Conservation (phyloP, 2,113 vertebrate species). For the Grammatotria lemairii region DNA sequence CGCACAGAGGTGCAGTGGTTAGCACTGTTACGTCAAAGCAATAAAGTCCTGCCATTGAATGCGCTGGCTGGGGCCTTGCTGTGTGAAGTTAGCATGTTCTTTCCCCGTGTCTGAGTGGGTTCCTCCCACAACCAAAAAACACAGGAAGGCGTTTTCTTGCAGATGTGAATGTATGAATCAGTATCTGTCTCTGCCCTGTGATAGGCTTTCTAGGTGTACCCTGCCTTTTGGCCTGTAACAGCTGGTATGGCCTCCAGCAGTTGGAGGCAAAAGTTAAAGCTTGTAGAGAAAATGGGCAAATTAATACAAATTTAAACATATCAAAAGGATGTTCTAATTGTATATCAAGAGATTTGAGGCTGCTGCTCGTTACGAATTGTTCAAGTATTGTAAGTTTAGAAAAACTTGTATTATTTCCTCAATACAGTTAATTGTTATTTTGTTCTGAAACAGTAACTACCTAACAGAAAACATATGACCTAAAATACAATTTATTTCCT, state of each 20-base stretch:
- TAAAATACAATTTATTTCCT: slow-evolving; percentile 64
- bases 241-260: background rate
- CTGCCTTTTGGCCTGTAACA: background rate
- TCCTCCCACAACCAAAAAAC: background rate
- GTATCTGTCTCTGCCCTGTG: background rate
- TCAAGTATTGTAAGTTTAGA: background rate
- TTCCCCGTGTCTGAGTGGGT: background rate
- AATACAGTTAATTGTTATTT: background rate
- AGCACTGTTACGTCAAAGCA: background rate
- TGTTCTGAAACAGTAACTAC: background rate
- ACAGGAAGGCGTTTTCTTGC: background rate
- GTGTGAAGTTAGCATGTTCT: background rate
- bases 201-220: background rate
- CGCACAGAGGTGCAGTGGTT: background rate
- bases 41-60: background rate
- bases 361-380: background rate
- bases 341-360: background rate
- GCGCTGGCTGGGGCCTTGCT: background rate
- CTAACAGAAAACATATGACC: background rate
- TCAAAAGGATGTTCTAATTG: background rate
- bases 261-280: background rate
- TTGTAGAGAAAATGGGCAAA: background rate
- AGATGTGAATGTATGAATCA: background rate
- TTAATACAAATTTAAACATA: background rate
- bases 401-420: background rate